phyloP scores from a whole-genome alignment of 2,888 invertebrate genomes.

The Meteorus colon region DNA sequence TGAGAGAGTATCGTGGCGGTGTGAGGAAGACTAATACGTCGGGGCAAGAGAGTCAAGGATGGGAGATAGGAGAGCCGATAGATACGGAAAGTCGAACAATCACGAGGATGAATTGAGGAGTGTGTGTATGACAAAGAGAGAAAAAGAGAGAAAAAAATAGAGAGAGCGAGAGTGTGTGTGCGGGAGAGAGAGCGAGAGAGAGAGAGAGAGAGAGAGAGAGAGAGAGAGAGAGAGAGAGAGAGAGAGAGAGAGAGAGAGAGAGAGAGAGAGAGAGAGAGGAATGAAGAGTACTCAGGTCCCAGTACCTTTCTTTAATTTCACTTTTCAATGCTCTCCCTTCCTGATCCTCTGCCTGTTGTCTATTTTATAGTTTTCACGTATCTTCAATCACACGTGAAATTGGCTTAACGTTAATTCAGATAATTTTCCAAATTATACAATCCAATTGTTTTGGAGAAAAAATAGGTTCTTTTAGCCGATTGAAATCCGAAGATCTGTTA shows the following conservation, averaged over 20 bases:
- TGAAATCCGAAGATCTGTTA: background rate
- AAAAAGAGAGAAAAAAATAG: background rate
- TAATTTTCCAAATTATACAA: too few relatives aligned
- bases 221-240: background rate
- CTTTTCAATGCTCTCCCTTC: background rate
- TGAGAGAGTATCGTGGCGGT: background rate
- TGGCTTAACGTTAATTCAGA: too few relatives aligned
- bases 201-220: constrained; percentile 18
- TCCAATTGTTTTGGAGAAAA: too few relatives aligned
- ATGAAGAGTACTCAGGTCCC: constrained; percentile 21
- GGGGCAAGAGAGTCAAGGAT: background rate
- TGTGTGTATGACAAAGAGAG: constrained; percentile 19
- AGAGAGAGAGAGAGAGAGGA: constrained; percentile 28
- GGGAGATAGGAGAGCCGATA: background rate
- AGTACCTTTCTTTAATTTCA: background rate
- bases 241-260: constrained; percentile 39
- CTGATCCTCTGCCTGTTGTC: constrained; percentile 26
- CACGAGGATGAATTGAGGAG: constrained; percentile 7
- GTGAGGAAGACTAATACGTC: constrained; percentile 26
- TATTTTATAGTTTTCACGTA: background rate
- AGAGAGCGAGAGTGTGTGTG: too few relatives aligned
- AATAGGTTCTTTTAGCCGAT: too few relatives aligned
- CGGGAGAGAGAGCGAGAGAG: constrained; percentile 37
- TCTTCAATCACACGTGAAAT: too few relatives aligned
- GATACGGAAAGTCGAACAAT: background rate